These are phyloP conservation scores for Calameuta pallipes DNA, from an alignment of 2,888 invertebrate species.

Conservation along the genomic window DNA sequence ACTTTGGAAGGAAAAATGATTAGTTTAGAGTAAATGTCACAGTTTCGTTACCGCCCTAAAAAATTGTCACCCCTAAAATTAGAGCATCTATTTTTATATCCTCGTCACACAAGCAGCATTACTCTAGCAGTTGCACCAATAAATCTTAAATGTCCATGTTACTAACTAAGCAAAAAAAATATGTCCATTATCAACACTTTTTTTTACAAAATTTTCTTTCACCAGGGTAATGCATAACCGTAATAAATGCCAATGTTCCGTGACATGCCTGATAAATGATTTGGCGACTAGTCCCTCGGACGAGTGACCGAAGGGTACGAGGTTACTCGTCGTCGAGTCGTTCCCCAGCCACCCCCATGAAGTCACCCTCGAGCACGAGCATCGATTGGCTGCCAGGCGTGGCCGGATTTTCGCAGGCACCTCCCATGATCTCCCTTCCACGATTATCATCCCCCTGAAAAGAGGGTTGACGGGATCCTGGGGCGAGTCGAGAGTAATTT, in stretches of 20 bases:
- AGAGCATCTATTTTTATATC: background rate
- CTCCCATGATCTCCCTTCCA: conserved; percentile 4
- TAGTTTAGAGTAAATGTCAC: background rate
- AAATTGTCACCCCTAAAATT: background rate
- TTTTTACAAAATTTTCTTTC: background rate
- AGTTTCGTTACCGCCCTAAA: background rate
- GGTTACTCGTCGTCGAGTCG: conserved; percentile 30
- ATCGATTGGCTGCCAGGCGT: conserved; percentile 25
- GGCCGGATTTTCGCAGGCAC: conserved; percentile 5
- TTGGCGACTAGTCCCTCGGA: conserved; percentile 14
- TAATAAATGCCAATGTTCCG: background rate
- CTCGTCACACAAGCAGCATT: background rate
- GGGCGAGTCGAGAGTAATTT: conserved; percentile 14
- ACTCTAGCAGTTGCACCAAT: background rate
- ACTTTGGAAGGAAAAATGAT: background rate
- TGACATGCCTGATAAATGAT: conserved; percentile 12
- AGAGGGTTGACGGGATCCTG: conserved; percentile 3
- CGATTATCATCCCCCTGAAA: conserved; percentile 16
- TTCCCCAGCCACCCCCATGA: conserved; percentile 63
- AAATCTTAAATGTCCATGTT: background rate
- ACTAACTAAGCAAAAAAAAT: background rate
- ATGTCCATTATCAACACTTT: background rate
- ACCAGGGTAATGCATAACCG: background rate
- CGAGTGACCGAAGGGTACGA: conserved; percentile 30
- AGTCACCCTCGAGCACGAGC: conserved; percentile 61